Evolutionary conservation across 2,797 vertebrate species (phyloP).

Genomic region (Darevskia mixta): DNA sequence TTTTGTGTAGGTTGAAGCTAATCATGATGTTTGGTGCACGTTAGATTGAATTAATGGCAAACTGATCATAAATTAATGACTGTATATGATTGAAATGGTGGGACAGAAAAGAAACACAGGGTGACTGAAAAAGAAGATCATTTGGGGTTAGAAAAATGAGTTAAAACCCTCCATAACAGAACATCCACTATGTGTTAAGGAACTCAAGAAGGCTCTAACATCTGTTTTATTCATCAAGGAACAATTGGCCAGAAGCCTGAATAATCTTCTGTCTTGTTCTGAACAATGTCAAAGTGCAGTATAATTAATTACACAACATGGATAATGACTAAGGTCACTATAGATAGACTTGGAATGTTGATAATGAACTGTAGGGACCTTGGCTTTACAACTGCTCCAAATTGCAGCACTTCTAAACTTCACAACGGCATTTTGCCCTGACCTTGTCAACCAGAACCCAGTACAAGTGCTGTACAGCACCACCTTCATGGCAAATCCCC

Average conservation of each 20-base stretch:
- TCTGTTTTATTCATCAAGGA: neutral
- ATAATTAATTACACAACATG: neutral
- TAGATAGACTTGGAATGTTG: constrained; percentile 1
- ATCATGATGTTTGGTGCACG: neutral
- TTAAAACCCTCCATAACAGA: neutral
- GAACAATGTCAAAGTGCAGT: constrained; percentile 8
- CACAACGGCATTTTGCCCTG: neutral
- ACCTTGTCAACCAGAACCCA: neutral
- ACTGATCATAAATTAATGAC: neutral
- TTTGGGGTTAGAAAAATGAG: neutral
- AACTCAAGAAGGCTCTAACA: neutral
- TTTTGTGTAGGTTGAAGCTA: neutral
- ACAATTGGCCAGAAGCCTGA: constrained; percentile 3
- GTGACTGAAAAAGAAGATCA: neutral
- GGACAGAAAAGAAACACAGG: neutral
- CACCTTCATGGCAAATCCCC: neutral
- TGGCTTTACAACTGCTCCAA: neutral
- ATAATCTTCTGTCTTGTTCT: neutral
- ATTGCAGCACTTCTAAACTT: constrained; percentile 33
- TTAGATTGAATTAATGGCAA: neutral
- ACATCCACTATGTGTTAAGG: neutral
- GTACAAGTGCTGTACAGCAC: neutral
- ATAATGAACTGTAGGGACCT: neutral
- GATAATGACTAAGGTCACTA: constrained; percentile 1
- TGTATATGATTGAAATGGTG: neutral